phyloP scores from a whole-genome alignment of 2,888 invertebrate genomes.

The Capitulum mitella region DNA sequence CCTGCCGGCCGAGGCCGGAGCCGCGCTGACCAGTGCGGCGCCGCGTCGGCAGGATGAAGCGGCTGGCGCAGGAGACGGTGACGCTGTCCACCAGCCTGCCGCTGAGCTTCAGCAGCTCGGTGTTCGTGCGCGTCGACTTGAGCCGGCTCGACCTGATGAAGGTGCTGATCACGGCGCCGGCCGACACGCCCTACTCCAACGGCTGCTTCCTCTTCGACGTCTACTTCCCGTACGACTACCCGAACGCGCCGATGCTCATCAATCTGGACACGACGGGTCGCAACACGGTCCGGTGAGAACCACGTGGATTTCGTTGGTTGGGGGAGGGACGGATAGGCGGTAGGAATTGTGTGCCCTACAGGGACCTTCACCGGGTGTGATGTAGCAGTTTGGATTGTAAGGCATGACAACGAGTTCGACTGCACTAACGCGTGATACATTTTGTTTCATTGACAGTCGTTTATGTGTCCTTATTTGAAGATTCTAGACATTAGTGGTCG shows the following conservation, averaged over 20 bases:
- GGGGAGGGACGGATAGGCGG: too few species aligned
- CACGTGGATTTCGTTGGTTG: too few species aligned
- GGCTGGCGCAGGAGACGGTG: slow-evolving; percentile 89
- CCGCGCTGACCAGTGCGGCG: too few species aligned
- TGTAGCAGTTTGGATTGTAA: too few species aligned
- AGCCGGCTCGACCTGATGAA: slow-evolving; percentile 94
- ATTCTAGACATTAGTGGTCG: too few species aligned
- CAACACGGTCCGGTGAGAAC: slow-evolving; percentile 69
- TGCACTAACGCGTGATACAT: too few species aligned
- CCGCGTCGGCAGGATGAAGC: slow-evolving; percentile 39
- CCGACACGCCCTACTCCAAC: slow-evolving; percentile 85
- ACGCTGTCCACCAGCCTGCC: slow-evolving; percentile 87
- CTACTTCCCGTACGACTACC: slow-evolving; percentile 65
- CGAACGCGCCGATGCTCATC: slow-evolving; percentile 78
- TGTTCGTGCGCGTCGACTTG: slow-evolving; percentile 90
- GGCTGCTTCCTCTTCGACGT: slow-evolving; percentile 88
- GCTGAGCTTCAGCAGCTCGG: slow-evolving; percentile 84
- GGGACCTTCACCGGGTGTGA: too few species aligned
- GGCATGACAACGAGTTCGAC: too few species aligned
- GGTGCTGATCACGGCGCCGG: slow-evolving; percentile 84
- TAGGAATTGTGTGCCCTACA: too few species aligned
- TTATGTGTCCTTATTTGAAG: too few species aligned
- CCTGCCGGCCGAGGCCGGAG: too few species aligned
- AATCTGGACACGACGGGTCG: slow-evolving; percentile 84
- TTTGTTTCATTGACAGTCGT: too few species aligned